Conservation (phyloP, 2,888 invertebrate species). For the Melitaea athalia region DNA sequence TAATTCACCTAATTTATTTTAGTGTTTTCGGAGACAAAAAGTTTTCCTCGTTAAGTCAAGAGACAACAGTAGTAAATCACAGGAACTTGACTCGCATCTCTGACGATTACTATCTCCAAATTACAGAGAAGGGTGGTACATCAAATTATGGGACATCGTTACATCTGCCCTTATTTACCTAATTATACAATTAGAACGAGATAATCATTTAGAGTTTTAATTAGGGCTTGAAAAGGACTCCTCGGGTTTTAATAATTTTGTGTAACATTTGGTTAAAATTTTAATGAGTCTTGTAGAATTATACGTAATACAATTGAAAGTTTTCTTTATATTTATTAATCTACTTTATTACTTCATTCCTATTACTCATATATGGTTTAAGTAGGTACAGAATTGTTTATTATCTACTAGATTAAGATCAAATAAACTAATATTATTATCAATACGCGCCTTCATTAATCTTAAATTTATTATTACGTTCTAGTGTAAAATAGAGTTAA, state of each 20-base stretch:
- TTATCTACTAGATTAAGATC: too few relatives aligned
- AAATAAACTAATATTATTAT: too few relatives aligned
- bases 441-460: too few relatives aligned
- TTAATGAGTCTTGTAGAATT: too few relatives aligned
- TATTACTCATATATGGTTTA: too few relatives aligned
- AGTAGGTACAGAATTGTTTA: too few relatives aligned
- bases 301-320: too few relatives aligned
- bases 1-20: conserved; percentile 69
- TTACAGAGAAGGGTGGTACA: conserved; percentile 53
- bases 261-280: background rate
- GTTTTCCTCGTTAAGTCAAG: conserved; percentile 70
- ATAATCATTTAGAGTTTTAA: conserved; percentile 8
- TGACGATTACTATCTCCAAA: conserved; percentile 69
- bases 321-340: background rate
- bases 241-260: background rate
- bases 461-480: too few relatives aligned
- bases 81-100: conserved; percentile 60
- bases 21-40: conserved; percentile 63
- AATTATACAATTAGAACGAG: conserved; percentile 14
- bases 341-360: background rate
- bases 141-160: conserved; percentile 51
- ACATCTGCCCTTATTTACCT: conserved; percentile 43
- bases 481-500: too few relatives aligned
- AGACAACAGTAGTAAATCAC: conserved; percentile 74
- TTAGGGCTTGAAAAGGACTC: background rate